Evolutionary conservation across 2,888 invertebrate species (phyloP).

Genomic region (Poecilus cupreus): DNA sequence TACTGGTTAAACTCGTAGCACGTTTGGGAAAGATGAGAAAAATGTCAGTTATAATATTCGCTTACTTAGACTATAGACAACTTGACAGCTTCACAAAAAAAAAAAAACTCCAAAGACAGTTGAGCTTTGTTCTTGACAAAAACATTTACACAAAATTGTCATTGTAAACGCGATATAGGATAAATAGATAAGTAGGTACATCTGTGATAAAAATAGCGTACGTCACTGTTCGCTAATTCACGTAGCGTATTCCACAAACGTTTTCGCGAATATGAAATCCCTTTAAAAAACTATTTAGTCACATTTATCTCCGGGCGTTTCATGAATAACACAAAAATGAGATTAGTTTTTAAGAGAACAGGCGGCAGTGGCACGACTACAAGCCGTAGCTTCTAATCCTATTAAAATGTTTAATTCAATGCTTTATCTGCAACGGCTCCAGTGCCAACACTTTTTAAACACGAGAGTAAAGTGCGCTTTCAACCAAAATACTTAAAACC

Average conservation of each 20-base stretch:
- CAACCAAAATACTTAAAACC: conserved; percentile 36
- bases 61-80: too few relatives aligned
- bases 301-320: conserved; percentile 13
- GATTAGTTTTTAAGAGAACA: conserved; percentile 46
- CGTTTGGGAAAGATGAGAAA: too few relatives aligned
- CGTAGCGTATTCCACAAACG: conserved; percentile 5
- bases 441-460: conserved; percentile 41
- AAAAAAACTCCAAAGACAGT: too few relatives aligned
- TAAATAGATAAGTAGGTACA: background rate
- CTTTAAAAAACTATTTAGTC: conserved; percentile 49
- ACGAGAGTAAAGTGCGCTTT: conserved; percentile 15
- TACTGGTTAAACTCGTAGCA: too few relatives aligned
- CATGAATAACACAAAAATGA: conserved; percentile 50
- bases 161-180: too few relatives aligned
- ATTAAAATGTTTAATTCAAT: conserved; percentile 53
- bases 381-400: conserved; percentile 45
- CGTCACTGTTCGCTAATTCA: background rate
- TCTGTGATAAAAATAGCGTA: background rate
- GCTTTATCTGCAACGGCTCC: conserved; percentile 39
- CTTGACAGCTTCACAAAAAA: too few relatives aligned
- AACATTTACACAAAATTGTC: too few relatives aligned
- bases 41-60: too few relatives aligned
- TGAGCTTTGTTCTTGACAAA: too few relatives aligned
- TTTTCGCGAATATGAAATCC: conserved; percentile 34
- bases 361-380: conserved; percentile 33